phyloP scores from a whole-genome alignment of 2,888 invertebrate species.

The Tridacna gigas region DNA sequence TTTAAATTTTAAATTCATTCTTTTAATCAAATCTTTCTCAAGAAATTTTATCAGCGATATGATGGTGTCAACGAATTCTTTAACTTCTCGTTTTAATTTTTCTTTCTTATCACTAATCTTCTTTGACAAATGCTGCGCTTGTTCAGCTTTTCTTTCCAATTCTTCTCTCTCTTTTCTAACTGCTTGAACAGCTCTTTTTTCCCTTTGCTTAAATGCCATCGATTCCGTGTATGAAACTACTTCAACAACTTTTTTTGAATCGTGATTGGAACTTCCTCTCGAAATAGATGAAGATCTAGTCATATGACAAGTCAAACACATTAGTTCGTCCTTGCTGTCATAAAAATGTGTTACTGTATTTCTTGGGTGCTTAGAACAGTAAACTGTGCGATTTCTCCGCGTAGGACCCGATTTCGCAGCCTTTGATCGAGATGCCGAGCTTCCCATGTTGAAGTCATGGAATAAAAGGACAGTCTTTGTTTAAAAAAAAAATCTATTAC shows the following conservation, averaged over 20 bases:
- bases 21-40: slow-evolving; percentile 31
- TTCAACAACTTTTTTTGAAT: background rate
- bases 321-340: slow-evolving; percentile 18
- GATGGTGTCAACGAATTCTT: slow-evolving; percentile 34
- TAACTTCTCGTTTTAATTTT: slow-evolving; percentile 29
- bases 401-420: background rate
- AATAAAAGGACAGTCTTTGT: too few species aligned
- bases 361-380: slow-evolving; percentile 22
- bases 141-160: background rate
- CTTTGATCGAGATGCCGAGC: background rate
- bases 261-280: background rate
- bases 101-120: slow-evolving; percentile 12
- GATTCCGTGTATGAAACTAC: slow-evolving; percentile 13
- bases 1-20: slow-evolving; percentile 4
- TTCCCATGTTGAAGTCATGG: background rate
- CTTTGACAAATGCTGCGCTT: background rate
- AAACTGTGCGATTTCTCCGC: background rate
- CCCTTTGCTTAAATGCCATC: slow-evolving; percentile 19
- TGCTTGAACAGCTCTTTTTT: background rate
- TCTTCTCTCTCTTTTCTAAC: background rate
- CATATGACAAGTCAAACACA: slow-evolving; percentile 32
- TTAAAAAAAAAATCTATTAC: too few species aligned
- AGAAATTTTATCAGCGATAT: slow-evolving; percentile 34
- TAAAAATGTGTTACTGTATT: slow-evolving; percentile 39
- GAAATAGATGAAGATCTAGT: background rate